phyloP scores from a whole-genome alignment of 1,140 invertebrate genomes.

The Heliconius eleuchia region DNA sequence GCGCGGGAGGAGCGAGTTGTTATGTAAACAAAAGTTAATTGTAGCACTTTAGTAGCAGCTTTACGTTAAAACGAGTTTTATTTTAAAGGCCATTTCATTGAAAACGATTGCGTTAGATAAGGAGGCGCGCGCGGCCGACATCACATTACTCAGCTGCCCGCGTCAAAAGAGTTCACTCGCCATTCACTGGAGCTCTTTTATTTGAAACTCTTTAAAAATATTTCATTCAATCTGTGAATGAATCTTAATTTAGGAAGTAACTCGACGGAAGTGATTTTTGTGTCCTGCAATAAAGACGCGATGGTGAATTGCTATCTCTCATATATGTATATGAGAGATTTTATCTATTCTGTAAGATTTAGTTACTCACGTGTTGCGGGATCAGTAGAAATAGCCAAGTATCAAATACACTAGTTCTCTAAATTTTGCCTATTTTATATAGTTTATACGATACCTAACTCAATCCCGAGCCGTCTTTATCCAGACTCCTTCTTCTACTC shows the following conservation, averaged over 20 bases:
- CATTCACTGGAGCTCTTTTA: slow-evolving; percentile 3
- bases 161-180: slow-evolving; percentile 8
- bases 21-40: background rate
- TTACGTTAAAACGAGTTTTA: slow-evolving; percentile 11
- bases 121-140: background rate
- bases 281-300: background rate
- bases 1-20: background rate
- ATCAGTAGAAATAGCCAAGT: no score
- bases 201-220: slow-evolving; percentile 11
- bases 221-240: slow-evolving; percentile 9
- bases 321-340: no score
- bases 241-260: slow-evolving; percentile 4
- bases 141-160: slow-evolving; percentile 16
- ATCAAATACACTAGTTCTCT: no score
- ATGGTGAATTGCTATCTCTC: no score
- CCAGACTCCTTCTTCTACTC: no score
- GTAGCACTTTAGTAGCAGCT: slow-evolving; percentile 7
- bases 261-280: slow-evolving; percentile 4
- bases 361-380: no score
- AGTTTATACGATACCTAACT: no score
- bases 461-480: no score
- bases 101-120: slow-evolving; percentile 21
- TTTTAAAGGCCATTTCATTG: slow-evolving; percentile 19
- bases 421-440: no score
- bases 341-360: no score